These are phyloP conservation scores for Sebastes miniatus DNA, from an alignment of 2,797 vertebrate species.

Conservation along the genomic window DNA sequence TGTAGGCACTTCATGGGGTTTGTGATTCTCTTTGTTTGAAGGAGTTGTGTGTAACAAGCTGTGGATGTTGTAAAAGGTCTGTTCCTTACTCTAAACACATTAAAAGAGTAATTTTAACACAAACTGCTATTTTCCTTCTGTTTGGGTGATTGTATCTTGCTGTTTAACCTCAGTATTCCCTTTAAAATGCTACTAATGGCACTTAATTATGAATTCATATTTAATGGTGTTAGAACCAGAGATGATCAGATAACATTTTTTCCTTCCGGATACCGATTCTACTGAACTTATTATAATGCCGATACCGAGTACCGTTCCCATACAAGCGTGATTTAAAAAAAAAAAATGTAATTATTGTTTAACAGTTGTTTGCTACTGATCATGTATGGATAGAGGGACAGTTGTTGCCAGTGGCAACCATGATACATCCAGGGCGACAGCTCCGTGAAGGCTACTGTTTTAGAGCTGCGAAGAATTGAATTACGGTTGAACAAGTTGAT, in stretches of 20 bases:
- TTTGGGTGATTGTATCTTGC: neutral
- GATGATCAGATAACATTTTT: no score
- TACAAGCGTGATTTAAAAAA: no score
- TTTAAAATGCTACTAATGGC: neutral
- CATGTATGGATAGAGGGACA: no score
- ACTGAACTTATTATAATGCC: no score
- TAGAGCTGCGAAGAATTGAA: no score
- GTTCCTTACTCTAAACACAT: constrained; percentile 54
- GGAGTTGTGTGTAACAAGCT: constrained; percentile 55
- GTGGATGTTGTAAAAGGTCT: constrained; percentile 60
- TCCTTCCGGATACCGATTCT: accelerated
- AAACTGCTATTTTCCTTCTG: neutral
- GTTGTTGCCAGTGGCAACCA: no score
- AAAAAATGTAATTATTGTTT: no score
- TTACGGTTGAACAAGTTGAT: no score
- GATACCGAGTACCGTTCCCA: no score
- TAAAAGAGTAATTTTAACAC: constrained; percentile 66
- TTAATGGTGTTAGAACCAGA: neutral
- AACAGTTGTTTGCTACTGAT: no score
- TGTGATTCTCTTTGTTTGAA: constrained; percentile 51
- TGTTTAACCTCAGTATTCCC: neutral
- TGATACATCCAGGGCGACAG: no score
- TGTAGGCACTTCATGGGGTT: constrained; percentile 36
- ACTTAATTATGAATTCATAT: neutral
- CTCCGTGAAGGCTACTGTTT: accelerated